phyloP scores from a whole-genome alignment of 2,797 vertebrate species.

The Diceros bicornis region DNA sequence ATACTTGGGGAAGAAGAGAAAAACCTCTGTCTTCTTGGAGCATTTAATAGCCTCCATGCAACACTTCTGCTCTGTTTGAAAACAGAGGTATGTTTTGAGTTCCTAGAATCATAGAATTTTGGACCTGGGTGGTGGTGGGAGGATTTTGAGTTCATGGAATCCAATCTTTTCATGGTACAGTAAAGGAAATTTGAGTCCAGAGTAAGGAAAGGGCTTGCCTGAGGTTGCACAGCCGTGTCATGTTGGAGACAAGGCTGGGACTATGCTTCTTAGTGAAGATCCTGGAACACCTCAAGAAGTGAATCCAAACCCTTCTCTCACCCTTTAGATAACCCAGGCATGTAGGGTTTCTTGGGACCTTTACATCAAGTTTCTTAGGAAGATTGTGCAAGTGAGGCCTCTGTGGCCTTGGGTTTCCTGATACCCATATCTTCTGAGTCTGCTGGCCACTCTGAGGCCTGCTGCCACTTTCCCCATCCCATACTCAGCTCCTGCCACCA shows the following conservation, averaged over 20 bases:
- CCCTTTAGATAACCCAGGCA: not conserved
- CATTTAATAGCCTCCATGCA: not conserved
- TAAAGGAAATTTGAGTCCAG: not conserved
- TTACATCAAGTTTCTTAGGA: not conserved
- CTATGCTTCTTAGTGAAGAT: not conserved
- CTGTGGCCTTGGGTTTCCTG: not conserved
- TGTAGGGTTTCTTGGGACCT: not conserved
- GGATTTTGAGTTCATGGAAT: not conserved
- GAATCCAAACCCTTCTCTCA: not conserved
- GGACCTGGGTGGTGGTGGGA: not conserved
- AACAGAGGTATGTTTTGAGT: not conserved
- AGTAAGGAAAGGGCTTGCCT: no score
- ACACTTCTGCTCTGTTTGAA: not conserved
- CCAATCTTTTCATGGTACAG: not conserved
- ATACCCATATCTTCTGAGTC: not conserved
- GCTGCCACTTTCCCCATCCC: not conserved
- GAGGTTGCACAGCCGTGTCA: not conserved
- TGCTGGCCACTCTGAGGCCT: not conserved
- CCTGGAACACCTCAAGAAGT: not conserved
- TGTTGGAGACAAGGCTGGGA: not conserved
- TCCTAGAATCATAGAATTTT: not conserved
- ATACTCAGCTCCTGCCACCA: not conserved
- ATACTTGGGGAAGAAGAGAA: not conserved
- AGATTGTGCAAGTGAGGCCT: not conserved
- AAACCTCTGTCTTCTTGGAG: not conserved